A percentile compares a stretch with the other conserved stretches of the same genome.
phyloP scores from a whole-genome alignment of 2,888 invertebrate species.

The Hypercompe scribonia region DNA sequence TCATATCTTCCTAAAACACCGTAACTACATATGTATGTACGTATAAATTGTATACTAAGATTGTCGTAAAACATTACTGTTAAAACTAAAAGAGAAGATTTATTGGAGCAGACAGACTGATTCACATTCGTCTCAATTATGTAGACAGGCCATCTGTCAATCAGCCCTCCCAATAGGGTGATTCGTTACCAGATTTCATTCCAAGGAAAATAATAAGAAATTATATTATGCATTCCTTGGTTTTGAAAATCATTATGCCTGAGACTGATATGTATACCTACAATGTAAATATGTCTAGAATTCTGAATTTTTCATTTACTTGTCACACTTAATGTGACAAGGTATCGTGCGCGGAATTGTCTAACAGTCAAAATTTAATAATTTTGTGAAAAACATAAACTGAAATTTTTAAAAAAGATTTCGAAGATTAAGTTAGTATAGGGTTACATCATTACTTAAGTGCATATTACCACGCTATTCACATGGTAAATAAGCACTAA shows the following conservation, averaged over 20 bases:
- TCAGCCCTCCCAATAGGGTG: slow-evolving; percentile 79
- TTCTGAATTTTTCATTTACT: not conserved
- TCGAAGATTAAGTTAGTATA: no score
- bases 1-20: not conserved
- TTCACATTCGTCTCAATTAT: slow-evolving; percentile 84
- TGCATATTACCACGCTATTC: no score
- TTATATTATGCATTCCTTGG: slow-evolving; percentile 34
- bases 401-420: no score
- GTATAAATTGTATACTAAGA: not conserved
- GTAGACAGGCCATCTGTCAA: slow-evolving; percentile 84
- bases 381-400: no score
- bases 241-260: slow-evolving; percentile 1
- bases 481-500: no score
- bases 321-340: not conserved
- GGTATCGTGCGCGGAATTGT: no score
- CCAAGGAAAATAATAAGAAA: slow-evolving; percentile 54
- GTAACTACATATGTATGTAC: not conserved
- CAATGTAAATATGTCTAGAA: not conserved
- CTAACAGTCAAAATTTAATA: no score
- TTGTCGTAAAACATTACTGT: slow-evolving; percentile 53
- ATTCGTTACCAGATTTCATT: slow-evolving; percentile 75
- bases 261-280: not conserved
- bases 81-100: slow-evolving; percentile 66
- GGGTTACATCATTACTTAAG: no score
- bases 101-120: slow-evolving; percentile 72